Percentiles rank a stretch among this genome's conserved stretches.
Conservation (phyloP, 2,113 vertebrate genomes). For the Eulacestoma nigropectus region DNA sequence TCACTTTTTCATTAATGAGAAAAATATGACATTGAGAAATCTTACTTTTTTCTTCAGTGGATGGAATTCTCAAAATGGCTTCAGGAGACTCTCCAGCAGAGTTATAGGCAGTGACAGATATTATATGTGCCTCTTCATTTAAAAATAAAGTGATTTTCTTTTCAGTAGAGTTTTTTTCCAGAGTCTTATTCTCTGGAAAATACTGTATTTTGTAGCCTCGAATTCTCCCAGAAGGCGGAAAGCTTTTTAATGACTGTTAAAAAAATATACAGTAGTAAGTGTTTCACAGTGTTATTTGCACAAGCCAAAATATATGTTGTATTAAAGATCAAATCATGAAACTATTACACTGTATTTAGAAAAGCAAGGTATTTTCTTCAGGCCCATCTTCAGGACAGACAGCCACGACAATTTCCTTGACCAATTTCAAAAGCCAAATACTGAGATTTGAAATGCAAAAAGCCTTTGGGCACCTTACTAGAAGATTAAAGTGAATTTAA, state of each 20-base stretch:
- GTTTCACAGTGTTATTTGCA: not conserved
- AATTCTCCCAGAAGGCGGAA: slow-evolving; percentile 36
- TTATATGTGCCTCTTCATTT: slow-evolving; percentile 14
- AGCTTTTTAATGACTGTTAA: slow-evolving; percentile 17
- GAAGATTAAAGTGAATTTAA: not conserved
- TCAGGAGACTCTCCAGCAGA: slow-evolving; percentile 63
- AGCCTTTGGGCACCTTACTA: not conserved
- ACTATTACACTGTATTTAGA: not conserved
- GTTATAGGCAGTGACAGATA: slow-evolving; percentile 65
- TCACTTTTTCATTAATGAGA: not conserved
- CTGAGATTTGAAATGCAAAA: not conserved
- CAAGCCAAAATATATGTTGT: not conserved
- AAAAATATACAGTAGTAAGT: not conserved
- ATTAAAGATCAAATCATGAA: not conserved
- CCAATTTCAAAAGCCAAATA: not conserved
- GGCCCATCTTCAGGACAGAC: not conserved
- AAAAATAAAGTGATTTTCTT: slow-evolving; percentile 32
- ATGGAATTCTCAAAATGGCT: slow-evolving; percentile 69
- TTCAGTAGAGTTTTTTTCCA: too few relatives aligned
- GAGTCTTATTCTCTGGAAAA: slow-evolving; percentile 52
- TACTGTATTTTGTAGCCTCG: slow-evolving; percentile 67
- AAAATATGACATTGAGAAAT: not conserved
- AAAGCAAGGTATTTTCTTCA: not conserved
- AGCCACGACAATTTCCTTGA: not conserved
- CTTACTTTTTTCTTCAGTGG: slow-evolving; percentile 52